A percentile compares a stretch with the other conserved stretches of the same genome.
Conservation (phyloP, 2,113 vertebrate genomes). For the Clinocottus analis region DNA sequence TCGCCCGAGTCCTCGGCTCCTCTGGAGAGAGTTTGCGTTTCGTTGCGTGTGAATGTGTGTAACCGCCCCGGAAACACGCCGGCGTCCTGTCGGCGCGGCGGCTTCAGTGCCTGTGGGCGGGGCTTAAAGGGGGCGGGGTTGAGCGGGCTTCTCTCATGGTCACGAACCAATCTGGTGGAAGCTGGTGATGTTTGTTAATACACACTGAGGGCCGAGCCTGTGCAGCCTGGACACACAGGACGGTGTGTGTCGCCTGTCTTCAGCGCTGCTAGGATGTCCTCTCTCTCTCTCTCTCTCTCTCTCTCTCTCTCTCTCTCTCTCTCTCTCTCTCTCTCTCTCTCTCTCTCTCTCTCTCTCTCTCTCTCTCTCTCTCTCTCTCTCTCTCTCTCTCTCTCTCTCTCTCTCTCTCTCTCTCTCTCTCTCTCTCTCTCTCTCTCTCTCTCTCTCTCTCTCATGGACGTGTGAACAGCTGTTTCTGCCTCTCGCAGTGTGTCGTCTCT, state of each 20-base stretch:
- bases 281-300: neutral
- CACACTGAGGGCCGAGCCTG: conserved; percentile 88
- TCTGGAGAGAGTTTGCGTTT: conserved; percentile 33
- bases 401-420: no score
- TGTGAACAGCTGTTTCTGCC: conserved; percentile 55
- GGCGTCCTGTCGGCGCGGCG: conserved; percentile 34
- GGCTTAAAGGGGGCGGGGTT: conserved; percentile 60
- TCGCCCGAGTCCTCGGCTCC: conserved; percentile 26
- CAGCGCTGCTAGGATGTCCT: conserved; percentile 66
- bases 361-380: conserved; percentile 16
- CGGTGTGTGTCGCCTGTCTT: conserved; percentile 68
- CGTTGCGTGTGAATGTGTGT: conserved; percentile 66
- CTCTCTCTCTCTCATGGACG: conserved; percentile 42
- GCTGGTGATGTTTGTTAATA: conserved; percentile 90
- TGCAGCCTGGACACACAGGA: conserved; percentile 89
- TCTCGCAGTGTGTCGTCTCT: conserved; percentile 54
- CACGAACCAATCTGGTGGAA: conserved; percentile 81
- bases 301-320: conserved; percentile 35
- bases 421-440: no score
- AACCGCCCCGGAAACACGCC: conserved; percentile 5
- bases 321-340: conserved; percentile 26
- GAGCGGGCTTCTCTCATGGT: conserved; percentile 88
- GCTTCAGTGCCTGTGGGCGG: conserved; percentile 79
- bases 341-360: conserved; percentile 36
- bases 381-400: no score